phyloP scores from a whole-genome alignment of 2,113 vertebrate genomes.

The Isichthys henryi region DNA sequence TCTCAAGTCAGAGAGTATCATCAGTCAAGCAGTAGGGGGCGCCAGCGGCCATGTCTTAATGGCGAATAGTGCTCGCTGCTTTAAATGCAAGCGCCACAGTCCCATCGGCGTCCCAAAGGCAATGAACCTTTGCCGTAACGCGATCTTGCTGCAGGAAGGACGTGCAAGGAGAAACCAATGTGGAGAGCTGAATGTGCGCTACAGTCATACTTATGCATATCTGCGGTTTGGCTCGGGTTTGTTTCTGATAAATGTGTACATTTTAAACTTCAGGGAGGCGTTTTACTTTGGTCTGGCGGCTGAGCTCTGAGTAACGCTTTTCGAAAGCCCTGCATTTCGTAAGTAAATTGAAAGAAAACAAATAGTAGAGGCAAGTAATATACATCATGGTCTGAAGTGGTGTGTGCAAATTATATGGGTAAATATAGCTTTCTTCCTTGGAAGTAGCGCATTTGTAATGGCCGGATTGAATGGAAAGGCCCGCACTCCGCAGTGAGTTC shows the following conservation, averaged over 20 bases:
- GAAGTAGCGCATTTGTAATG: background rate
- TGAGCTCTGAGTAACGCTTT: background rate
- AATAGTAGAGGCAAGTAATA: background rate
- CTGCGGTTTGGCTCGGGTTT: background rate
- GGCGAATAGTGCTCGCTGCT: background rate
- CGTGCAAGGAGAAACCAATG: background rate
- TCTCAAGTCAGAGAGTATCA: background rate
- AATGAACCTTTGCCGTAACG: background rate
- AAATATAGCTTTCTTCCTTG: background rate
- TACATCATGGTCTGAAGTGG: too few species aligned
- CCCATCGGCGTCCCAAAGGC: background rate
- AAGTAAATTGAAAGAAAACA: background rate
- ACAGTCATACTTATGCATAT: background rate
- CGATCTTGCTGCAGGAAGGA: background rate
- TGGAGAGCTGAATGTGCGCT: background rate
- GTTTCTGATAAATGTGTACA: background rate
- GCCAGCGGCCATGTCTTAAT: constrained; percentile 4
- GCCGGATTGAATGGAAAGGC: background rate
- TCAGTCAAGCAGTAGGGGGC: constrained; percentile 21
- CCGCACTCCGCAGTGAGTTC: background rate
- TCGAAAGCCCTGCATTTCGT: background rate
- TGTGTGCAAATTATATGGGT: background rate
- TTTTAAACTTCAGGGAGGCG: background rate
- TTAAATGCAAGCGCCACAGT: background rate
- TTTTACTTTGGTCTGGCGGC: background rate